These are phyloP conservation scores for Equus quagga DNA, from an alignment of 2,113 vertebrate species.

Conservation along the genomic window DNA sequence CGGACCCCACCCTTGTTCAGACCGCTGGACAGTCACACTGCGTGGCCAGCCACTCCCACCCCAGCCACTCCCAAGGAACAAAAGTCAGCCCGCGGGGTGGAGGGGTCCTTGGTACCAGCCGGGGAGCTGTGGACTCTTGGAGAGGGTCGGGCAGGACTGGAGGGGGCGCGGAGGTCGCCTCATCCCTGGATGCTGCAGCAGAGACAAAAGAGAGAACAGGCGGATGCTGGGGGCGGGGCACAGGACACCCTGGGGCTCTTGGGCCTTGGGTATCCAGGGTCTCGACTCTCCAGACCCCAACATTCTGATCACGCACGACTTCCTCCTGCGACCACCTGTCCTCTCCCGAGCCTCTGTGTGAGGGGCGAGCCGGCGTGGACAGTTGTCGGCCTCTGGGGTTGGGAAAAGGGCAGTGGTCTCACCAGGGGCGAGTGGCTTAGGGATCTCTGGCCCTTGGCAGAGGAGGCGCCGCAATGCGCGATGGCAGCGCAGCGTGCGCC, in stretches of 20 bases:
- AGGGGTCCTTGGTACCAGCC: background rate
- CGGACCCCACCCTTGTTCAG: conserved; percentile 33
- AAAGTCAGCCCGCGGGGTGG: background rate
- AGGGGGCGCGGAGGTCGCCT: background rate
- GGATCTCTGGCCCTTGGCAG: rapidly evolving
- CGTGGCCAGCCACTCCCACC: conserved; percentile 51
- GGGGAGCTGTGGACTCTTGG: background rate
- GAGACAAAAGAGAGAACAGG: conserved; percentile 23
- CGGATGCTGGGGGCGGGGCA: background rate
- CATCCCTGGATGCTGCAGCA: background rate
- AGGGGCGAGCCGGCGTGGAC: background rate
- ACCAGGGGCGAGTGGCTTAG: background rate
- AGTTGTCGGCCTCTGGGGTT: background rate
- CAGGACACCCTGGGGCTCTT: background rate
- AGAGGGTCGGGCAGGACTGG: background rate
- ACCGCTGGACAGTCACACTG: background rate
- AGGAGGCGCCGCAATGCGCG: background rate
- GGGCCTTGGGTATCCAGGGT: background rate
- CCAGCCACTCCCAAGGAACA: conserved; percentile 26
- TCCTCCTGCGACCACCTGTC: background rate
- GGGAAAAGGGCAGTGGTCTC: background rate
- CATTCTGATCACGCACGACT: background rate
- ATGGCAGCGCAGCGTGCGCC: background rate
- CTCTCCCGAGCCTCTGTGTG: background rate
- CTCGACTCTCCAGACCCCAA: background rate